These are phyloP conservation scores for Campoletis sonorensis DNA, from an alignment of 1,140 invertebrate genomes.

Conservation along the genomic window DNA sequence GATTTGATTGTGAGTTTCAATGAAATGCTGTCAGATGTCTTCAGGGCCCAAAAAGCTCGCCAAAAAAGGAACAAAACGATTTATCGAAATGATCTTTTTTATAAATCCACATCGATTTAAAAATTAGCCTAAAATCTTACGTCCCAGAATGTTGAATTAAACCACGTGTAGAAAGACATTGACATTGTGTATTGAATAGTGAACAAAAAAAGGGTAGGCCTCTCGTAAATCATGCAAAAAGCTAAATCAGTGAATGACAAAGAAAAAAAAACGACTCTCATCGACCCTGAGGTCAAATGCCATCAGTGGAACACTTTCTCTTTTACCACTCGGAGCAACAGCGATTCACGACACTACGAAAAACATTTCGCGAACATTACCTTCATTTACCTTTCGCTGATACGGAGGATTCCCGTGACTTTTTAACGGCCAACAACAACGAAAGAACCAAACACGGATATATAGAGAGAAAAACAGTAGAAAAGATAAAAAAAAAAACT, in stretches of 20 bases:
- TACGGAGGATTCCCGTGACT: constrained; percentile 29
- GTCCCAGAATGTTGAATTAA: not conserved
- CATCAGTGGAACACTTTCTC: constrained; percentile 51
- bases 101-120: not conserved
- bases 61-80: not conserved
- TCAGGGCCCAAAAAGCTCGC: no score
- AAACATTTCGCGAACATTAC: not conserved
- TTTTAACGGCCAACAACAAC: constrained; percentile 46
- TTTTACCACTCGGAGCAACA: constrained; percentile 14
- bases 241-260: constrained; percentile 22
- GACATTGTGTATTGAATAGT: not conserved
- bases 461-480: not conserved
- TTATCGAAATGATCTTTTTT: not conserved
- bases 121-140: not conserved
- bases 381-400: not conserved
- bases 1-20: no score
- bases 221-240: not conserved
- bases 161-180: not conserved
- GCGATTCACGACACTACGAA: not conserved
- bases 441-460: not conserved
- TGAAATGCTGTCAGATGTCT: no score
- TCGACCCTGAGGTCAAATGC: constrained; percentile 60
- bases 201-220: not conserved
- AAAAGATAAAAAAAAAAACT: not conserved
- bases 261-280: not conserved